Percentiles rank a stretch among this genome's conserved stretches.
Evolutionary conservation across 2,797 vertebrate species (phyloP).

Genomic region (Oreochromis grahami): DNA sequence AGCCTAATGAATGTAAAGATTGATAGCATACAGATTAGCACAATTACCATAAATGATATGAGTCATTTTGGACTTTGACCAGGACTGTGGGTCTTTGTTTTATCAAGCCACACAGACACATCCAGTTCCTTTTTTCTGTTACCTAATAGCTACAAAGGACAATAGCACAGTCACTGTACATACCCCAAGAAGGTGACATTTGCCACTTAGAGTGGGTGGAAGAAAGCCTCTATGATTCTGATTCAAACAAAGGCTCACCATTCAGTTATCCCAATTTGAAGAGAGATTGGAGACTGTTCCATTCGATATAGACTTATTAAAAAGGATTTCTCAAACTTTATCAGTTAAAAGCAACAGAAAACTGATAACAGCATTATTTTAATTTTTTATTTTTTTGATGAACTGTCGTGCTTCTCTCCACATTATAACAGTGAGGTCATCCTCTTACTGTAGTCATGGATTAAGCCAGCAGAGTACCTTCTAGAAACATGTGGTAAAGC

Average conservation of each 20-base stretch:
- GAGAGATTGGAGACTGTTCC: neutral
- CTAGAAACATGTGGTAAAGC: slow-evolving; percentile 23
- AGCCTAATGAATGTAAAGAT: neutral
- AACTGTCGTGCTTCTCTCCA: neutral
- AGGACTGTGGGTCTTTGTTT: neutral
- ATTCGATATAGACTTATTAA: neutral
- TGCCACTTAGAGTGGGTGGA: neutral
- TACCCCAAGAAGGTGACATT: neutral
- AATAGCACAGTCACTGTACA: neutral
- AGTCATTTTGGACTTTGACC: neutral
- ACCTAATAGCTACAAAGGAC: neutral
- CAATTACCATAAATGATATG: neutral
- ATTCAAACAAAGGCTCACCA: neutral
- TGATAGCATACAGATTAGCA: neutral
- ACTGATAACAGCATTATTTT: neutral
- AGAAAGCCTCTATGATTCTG: neutral
- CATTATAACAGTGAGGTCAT: slow-evolving; percentile 9
- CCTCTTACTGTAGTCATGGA: slow-evolving; percentile 5
- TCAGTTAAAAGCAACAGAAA: neutral
- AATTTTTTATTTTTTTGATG: neutral
- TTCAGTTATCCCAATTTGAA: neutral
- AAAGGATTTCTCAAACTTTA: neutral
- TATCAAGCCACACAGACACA: neutral
- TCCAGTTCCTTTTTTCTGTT: slow-evolving; percentile 9
- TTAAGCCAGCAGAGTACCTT: slow-evolving; percentile 14